Base-by-base conservation (phyloP, 2,113 vertebrate species). In the Rhea pennata region DNA sequence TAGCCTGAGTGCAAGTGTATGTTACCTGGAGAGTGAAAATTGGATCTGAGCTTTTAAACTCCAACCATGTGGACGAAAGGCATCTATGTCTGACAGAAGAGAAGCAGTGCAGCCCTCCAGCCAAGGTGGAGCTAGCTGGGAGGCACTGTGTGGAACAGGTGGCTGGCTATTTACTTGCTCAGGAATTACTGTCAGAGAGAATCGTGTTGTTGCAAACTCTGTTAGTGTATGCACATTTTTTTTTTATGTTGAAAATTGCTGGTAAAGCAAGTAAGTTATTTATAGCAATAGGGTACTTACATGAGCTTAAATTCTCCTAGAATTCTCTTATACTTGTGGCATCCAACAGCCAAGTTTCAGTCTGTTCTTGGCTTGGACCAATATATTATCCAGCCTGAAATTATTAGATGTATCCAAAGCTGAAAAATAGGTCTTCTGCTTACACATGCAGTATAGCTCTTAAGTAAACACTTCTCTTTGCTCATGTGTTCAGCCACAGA, bases 1-100 rank as follows among this genome's bases (percentile, higher is more conserved):
- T 66, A 0, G 0, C 5, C 53, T 39, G 6, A 71, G 31, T 1
- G 16, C 9, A 15, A 39, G 6, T 50, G 3, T 42, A 6, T 61
- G 39, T 72, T 50, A 78, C 14, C 39, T 76, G 62, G n/a, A 92
- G 78, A 89, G 26, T n/a, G 46, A 62, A 51, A 87, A 53, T 4
- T 33, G 50, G 22, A 13, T 31, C 40, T 54, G 58, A 23, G 36
- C 9, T 84, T 93, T 93, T 76, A 27, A 59, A 64, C 69, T 88
- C 27, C 48, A 65, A 2, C 13, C 54, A 66, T 80, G 13, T 2
- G 0, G 77, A 48, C 59, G 71, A 66, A 84, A 82, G n/a, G 4
- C 7, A 31, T 39, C 42, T 59, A 0, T 61, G 92, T 89, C 26
- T 89, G 66, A 46, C 4, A 36, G 42, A 69, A 54, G 33, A 31